Base-by-base conservation (phyloP, 2,888 invertebrate genomes). In the Orchesella flavescens region DNA sequence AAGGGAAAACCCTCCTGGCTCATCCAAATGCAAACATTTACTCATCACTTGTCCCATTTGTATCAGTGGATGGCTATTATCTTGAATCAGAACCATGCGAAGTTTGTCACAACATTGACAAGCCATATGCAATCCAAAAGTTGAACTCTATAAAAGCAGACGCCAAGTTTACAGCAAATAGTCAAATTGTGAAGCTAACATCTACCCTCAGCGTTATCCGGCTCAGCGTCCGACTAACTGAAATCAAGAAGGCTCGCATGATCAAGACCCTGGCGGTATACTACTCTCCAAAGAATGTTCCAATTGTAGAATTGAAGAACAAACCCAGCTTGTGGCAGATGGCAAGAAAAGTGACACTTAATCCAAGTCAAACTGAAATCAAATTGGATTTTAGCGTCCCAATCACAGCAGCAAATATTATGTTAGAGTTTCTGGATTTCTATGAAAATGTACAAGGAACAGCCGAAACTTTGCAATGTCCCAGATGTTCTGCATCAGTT, bases 381-480 rank as follows among this genome's bases (percentile, higher is more conserved):
- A 98, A 98, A 90, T 95, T 98, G 84, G 99, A 99, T 90, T 98
- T 99, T 89, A 97, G 97, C 0, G 91, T 99, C 81, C 98, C 99
- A 0, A 98, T 99, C 81, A 96, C 98, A 2, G 98, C 99, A 0
- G 98, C 98, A 90, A 99, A 99, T 91, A 92, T 99, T 83, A 98
- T 99, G 97, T 95, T 99, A 90, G 99, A 99, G 90, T 99, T 98
- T 90, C 95, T 97, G 0, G 98, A 99, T 89, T 98, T 99, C 91
- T 98, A 97, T 89, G 99, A 99, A 90, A 97, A 98, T 88, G 94
- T 97, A 83, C 96, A 96, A 89, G 95, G 96, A 0, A 96, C 96
- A 0, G 95, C 96, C 88, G 98, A 98, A 91, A 98, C 97, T 0
- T 91, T 98, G 21, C 97, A 98, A 90, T 98, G 98, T 89, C 98